Evolutionary conservation across 2,797 vertebrate genomes (phyloP).

Genomic region (Epinephelus coioides): DNA sequence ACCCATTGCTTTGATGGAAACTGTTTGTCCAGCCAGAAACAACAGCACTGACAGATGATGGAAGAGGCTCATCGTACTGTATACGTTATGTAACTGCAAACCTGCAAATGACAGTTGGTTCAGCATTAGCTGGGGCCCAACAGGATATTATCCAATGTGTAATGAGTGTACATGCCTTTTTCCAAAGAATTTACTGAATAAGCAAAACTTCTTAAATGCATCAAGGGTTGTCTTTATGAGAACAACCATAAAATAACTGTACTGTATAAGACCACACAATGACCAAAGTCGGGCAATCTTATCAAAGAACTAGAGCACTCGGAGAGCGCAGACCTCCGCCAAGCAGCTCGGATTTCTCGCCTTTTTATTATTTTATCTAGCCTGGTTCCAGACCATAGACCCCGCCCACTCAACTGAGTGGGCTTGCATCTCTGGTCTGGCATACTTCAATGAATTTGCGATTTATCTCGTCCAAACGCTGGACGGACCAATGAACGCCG

Average conservation of each 20-base stretch:
- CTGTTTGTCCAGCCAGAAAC: neutral
- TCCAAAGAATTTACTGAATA: no score
- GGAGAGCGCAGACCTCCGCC: no score
- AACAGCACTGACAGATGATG: neutral
- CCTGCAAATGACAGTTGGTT: neutral
- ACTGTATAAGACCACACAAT: neutral
- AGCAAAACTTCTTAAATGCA: neutral
- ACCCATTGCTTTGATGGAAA: neutral
- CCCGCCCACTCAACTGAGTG: no score
- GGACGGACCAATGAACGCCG: no score
- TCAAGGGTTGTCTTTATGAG: neutral
- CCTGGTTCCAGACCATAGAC: no score
- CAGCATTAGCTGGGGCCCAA: neutral
- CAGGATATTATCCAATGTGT: neutral
- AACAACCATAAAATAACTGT: neutral
- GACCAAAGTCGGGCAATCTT: neutral
- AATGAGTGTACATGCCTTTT: neutral
- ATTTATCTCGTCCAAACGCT: no score
- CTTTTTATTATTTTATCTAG: no score
- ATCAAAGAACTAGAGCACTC: neutral
- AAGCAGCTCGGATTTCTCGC: no score
- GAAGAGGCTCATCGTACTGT: neutral
- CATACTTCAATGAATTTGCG: no score
- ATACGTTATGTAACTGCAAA: neutral
- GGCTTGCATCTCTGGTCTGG: no score